phyloP scores from a whole-genome alignment of 2,888 invertebrate genomes.

The Notodromas monacha region DNA sequence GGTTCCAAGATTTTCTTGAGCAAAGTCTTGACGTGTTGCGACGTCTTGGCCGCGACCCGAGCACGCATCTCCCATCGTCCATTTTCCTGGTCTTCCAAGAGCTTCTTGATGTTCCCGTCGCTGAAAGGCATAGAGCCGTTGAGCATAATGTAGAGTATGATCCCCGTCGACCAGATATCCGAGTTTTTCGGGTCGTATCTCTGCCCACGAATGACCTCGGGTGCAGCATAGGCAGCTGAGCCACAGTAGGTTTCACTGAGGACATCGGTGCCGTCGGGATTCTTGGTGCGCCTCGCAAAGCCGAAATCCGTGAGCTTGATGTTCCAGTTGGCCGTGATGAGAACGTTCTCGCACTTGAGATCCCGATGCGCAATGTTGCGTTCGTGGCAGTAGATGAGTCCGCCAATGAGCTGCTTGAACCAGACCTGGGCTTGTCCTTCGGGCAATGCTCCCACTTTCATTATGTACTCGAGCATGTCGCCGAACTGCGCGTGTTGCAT shows the following conservation, averaged over 20 bases:
- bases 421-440: constrained; percentile 33
- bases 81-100: constrained; percentile 42
- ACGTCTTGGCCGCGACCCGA: constrained; percentile 25
- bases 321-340: too few relatives aligned
- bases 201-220: constrained; percentile 44
- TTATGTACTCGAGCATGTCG: constrained; percentile 35
- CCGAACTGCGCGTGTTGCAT: constrained; percentile 49
- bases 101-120: constrained; percentile 36
- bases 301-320: too few relatives aligned
- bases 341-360: too few relatives aligned
- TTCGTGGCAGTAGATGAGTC: too few relatives aligned
- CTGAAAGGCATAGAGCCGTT: constrained; percentile 53
- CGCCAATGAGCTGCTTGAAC: constrained; percentile 37
- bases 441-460: constrained; percentile 29
- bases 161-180: constrained; percentile 49
- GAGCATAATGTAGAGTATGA: constrained; percentile 45
- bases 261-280: constrained; percentile 33
- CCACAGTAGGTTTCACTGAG: constrained; percentile 56
- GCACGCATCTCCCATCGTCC: constrained; percentile 33
- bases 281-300: constrained; percentile 39
- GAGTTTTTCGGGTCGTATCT: constrained; percentile 34
- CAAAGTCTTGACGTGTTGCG: constrained; percentile 24
- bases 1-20: constrained; percentile 52
- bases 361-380: too few relatives aligned
- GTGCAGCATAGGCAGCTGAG: constrained; percentile 51